Evolutionary conservation across 2,888 invertebrate genomes (phyloP), one percentile per base, ranked within the genome.

Genomic region (Odontomyia ornata): DNA sequence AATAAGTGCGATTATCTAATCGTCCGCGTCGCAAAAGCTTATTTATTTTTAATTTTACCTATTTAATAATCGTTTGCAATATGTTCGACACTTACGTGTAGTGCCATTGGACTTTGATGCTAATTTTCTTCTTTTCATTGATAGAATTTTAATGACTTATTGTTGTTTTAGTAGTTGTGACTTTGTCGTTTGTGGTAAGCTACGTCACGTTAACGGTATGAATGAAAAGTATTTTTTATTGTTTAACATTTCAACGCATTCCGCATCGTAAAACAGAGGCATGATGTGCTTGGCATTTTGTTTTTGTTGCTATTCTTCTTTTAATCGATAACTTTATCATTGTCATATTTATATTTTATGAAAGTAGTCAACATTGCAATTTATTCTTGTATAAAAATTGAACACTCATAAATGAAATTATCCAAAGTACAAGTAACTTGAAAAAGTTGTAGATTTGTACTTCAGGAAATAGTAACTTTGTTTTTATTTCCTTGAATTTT

Each of bases 161-260:
- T n/a, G n/a, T n/a, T n/a, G n/a, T n/a, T n/a, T n/a, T 36, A 60
- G 21, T 60, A n/a, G 60, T 25, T 60, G 52, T 13, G 52, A 18
- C 13, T 18, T 18, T 9, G 15, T 52, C n/a, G 52, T 18, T 15
- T 9, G 52, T 9, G 36, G 36, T 9, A 15, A 52, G 13, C 52
- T 60, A 25, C 60, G 60, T 60, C 60, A 60, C 13, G 15, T 23
- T 64, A 30, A 64, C 64, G 64, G 64, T 30, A 28, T 18, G 64
- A 28, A 30, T 64, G 30, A 36, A 64, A 64, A 64, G 9, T 30
- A 27, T n/a, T 15, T 64, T 28, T 28, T 15, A 64, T 64, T 64
- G n/a, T 64, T 30, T 2, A 64, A 28, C 30, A 28, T 27, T 64
- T 64, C n/a, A 5, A 28, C 64, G 64, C 28, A 30, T 28, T 30